phyloP scores from a whole-genome alignment of 1,140 invertebrate genomes.

The Rhynchophorus ferrugineus region DNA sequence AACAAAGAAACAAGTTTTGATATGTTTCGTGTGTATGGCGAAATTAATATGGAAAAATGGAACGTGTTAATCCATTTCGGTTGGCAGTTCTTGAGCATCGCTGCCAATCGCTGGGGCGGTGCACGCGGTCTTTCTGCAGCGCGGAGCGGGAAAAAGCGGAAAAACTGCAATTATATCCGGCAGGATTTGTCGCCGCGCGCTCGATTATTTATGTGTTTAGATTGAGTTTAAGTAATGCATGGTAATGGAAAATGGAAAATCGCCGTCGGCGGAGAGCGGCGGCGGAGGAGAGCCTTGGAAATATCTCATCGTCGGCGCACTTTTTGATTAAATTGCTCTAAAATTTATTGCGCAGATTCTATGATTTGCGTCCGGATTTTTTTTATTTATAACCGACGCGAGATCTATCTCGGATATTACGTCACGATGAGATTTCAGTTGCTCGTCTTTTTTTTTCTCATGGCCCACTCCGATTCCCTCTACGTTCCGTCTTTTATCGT shows the following conservation, averaged over 20 bases:
- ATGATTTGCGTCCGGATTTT: slow-evolving; percentile 14
- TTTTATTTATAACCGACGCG: slow-evolving; percentile 18
- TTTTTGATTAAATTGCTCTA: slow-evolving; percentile 35
- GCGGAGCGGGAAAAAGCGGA: slow-evolving; percentile 12
- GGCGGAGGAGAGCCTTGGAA: slow-evolving; percentile 14
- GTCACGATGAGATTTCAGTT: too few relatives aligned
- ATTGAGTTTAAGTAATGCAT: slow-evolving; percentile 33
- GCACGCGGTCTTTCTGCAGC: slow-evolving; percentile 11
- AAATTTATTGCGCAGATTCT: slow-evolving; percentile 26
- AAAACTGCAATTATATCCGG: slow-evolving; percentile 24
- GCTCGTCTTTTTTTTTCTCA: too few relatives aligned
- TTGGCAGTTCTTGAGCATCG: neutral
- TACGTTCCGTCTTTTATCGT: too few relatives aligned
- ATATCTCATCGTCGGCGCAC: slow-evolving; percentile 24
- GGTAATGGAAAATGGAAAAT: slow-evolving; percentile 30
- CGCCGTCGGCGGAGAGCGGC: slow-evolving; percentile 11
- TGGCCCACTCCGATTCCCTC: too few relatives aligned
- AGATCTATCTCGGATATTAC: neutral
- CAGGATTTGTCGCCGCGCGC: slow-evolving; percentile 25
- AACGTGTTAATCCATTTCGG: too few relatives aligned
- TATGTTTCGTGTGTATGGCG: too few relatives aligned
- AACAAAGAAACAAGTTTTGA: too few relatives aligned
- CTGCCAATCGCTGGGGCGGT: neutral
- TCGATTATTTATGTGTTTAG: slow-evolving; percentile 33
- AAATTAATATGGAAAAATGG: too few relatives aligned